These are phyloP conservation scores for Apis cerana DNA, from an alignment of 1,140 invertebrate species.

Conservation along the genomic window DNA sequence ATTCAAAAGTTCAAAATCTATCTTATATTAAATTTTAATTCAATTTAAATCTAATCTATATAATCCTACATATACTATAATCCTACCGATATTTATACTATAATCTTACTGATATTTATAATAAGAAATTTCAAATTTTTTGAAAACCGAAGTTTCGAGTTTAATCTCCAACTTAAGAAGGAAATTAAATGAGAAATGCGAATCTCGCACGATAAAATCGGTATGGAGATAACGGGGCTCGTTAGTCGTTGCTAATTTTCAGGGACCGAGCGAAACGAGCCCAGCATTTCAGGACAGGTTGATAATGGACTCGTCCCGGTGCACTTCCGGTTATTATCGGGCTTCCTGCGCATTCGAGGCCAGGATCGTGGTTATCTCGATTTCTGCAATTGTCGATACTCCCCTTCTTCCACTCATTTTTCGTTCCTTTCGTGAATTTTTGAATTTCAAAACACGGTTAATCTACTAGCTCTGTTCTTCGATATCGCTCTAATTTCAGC, in stretches of 20 bases:
- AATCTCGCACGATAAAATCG: neutral
- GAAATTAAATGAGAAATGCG: neutral
- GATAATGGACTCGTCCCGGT: slow-evolving; percentile 59
- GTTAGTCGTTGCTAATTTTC: slow-evolving; percentile 55
- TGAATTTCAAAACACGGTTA: neutral
- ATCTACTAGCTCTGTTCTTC: neutral
- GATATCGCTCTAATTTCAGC: slow-evolving; percentile 1
- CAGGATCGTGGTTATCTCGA: slow-evolving; percentile 53
- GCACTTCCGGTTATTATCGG: slow-evolving; percentile 62
- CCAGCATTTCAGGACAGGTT: slow-evolving; percentile 25
- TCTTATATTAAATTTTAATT: too few relatives aligned
- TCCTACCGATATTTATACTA: too few relatives aligned
- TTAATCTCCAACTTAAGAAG: neutral
- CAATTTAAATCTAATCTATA: too few relatives aligned
- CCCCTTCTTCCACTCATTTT: neutral
- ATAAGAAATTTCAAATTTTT: neutral
- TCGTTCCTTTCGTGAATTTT: neutral
- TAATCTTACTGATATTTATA: too few relatives aligned
- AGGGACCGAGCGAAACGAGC: slow-evolving; percentile 28
- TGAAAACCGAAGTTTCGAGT: neutral
- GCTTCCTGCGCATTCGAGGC: slow-evolving; percentile 35
- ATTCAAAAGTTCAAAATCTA: too few relatives aligned
- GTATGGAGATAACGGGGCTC: neutral
- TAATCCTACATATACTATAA: too few relatives aligned
- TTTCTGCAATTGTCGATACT: slow-evolving; percentile 52